Base-by-base conservation (phyloP, 2,113 vertebrate species). In the Epinephelus cyanopodus region DNA sequence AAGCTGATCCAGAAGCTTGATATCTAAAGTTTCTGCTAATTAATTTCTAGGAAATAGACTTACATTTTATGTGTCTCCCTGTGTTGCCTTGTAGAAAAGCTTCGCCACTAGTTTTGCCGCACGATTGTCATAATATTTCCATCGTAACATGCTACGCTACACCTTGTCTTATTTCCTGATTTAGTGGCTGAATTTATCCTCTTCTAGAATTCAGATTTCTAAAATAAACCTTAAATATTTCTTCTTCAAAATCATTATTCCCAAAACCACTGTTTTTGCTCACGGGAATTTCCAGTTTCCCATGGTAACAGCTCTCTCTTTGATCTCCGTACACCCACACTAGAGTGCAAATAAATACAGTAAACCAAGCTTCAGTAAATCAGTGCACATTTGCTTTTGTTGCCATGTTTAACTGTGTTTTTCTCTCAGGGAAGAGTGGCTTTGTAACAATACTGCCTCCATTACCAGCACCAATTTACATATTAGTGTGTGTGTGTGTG, bases 381-480 rank as follows among this genome's bases (percentile, higher is more conserved):
- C 58, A 29, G 23, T 10, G 37, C 50, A 25, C 25, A 58, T 66
- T 66, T 74, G 18, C 60, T 71, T 72, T 77, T 23, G 29, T 47
- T 60, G 21, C 2, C 23, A 19, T 45, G 17, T 63, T 68, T 3
- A 56, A n/a, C 25, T 29, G 2, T 62, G 45, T 25, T 65, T 70
- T 29, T 75, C 9, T 67, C 64, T 17, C 27, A 60, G 64, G n/a
- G 7, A 57, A 65, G 2, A 50, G 9, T 29, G 23, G 48, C 39
- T 73, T 29, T 19, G 2, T 54, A 37, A 58, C 15, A 12, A 25
- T 47, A 23, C 63, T 4, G n/a, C 63, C 14, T 65, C 13, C n/a
- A 73, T 29, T 47, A 57, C 19, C 15, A 60, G 42, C 19, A 63
- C n/a, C 21, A 39, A 61, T 21, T 6, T 42, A 47, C 14, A 23